Conservation (phyloP, 2,888 invertebrate species). For the Drosophila paranaensis region DNA sequence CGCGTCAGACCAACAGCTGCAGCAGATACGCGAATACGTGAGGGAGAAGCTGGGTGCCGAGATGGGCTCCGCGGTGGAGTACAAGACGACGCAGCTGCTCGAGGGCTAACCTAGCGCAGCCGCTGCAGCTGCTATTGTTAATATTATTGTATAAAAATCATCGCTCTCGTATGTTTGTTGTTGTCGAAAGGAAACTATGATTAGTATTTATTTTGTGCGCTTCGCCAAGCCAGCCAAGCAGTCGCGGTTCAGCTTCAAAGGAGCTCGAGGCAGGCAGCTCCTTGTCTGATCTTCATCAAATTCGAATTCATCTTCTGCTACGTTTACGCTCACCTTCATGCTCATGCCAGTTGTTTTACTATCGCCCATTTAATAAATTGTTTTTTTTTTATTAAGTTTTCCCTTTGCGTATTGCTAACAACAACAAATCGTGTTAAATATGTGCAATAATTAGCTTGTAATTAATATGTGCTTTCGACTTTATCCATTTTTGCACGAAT, state of each 20-base stretch:
- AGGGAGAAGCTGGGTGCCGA: constrained; percentile 80
- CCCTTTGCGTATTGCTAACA: constrained; percentile 25
- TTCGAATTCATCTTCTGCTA: constrained; percentile 37
- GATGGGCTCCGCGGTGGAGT: constrained; percentile 73
- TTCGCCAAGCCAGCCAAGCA: neutral
- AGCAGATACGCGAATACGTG: constrained; percentile 72
- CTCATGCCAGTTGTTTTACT: constrained; percentile 37
- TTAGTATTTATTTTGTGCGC: constrained; percentile 67
- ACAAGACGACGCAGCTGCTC: constrained; percentile 76
- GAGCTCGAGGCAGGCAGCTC: neutral
- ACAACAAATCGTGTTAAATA: constrained; percentile 67
- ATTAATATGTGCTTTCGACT: constrained; percentile 54
- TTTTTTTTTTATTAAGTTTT: constrained; percentile 14
- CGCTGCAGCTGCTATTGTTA: constrained; percentile 32
- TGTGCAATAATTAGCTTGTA: constrained; percentile 73
- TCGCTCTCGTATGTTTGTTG: constrained; percentile 30
- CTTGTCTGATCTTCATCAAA: constrained; percentile 20
- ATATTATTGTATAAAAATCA: constrained; percentile 35
- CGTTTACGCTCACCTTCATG: constrained; percentile 21
- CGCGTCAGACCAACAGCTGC: constrained; percentile 59
- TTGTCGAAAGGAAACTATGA: constrained; percentile 20
- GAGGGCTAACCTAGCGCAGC: constrained; percentile 46
- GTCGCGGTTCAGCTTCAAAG: neutral
- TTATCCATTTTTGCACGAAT: constrained; percentile 48
- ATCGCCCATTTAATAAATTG: constrained; percentile 28